Base-by-base conservation (phyloP, 1,140 invertebrate species). In the Papilio helenus region DNA sequence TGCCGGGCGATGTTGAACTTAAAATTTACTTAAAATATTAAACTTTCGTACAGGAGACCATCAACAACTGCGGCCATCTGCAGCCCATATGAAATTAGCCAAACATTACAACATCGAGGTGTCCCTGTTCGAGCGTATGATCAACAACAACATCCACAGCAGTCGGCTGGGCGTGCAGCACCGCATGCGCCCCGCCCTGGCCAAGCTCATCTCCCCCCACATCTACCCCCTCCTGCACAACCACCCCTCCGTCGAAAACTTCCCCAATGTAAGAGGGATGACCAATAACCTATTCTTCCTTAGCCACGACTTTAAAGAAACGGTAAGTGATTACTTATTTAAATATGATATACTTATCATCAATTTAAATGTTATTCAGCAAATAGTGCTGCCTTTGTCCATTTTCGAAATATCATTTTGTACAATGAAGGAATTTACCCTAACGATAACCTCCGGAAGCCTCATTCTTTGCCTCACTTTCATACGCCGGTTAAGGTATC, bases 91-190 rank as follows among this genome's bases (percentile, higher is more conserved):
- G 86, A 86, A 92, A 55, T 88, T 97, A 65, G 96, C 95, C 34
- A 95, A 91, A 80, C 85, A 96, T 72, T 96, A 95, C 84, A 93
- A 96, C 68, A 89, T 97, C 23, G 96, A 97, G 73, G 95, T 97
- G 49, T 97, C 97, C 2, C 90, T 98, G 42, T 97, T 97, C 89
- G 97, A 97, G 88, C 95, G 97, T 49, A 95, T 97, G 93, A 95
- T 97, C 20, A 93, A 89, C 16, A 96, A 96, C 85, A 92, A 95
- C 0, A 91, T 96, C 7, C 93, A 95, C 61, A 95, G 93, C 81
- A 88, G 93, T 7, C 89, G 93, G 3, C 92, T 97, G 1, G 84
- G 89, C 68, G 94, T 95, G 8, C 97, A 97, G 87, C 96, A 97
- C 86, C 94, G 97, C 72, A 97, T 97, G 97, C 91, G 96, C 7